A percentile compares a stretch with the other conserved stretches of the same genome.
These are phyloP conservation scores for Fopius arisanus DNA, from an alignment of 1,140 invertebrate genomes.

Conservation along the genomic window DNA sequence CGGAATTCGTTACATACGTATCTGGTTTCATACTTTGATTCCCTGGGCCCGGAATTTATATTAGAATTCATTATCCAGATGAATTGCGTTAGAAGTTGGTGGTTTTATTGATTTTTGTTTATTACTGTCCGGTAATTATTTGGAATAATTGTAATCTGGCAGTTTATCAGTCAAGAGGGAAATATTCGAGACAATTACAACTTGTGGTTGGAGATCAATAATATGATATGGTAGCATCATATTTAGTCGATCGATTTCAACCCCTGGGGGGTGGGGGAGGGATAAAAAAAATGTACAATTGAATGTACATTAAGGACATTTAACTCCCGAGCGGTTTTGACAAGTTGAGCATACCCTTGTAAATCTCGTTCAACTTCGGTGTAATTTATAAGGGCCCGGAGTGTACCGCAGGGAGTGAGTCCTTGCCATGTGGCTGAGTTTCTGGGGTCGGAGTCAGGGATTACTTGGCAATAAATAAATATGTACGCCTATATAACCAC, in stretches of 20 bases:
- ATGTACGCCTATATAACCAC: slow-evolving; percentile 53
- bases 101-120: not conserved
- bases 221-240: too few species aligned
- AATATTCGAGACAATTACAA: too few species aligned
- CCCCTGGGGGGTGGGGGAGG: not conserved
- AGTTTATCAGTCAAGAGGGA: too few species aligned
- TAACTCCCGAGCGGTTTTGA: slow-evolving; percentile 61
- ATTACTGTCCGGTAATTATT: too few species aligned
- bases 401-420: slow-evolving; percentile 51
- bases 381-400: slow-evolving; percentile 58
- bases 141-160: too few species aligned
- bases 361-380: slow-evolving; percentile 58
- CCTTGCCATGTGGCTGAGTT: slow-evolving; percentile 60
- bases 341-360: slow-evolving; percentile 61
- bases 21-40: not conserved
- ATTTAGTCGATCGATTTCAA: too few species aligned
- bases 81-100: not conserved
- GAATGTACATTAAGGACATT: slow-evolving; percentile 58
- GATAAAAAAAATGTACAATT: slow-evolving; percentile 41
- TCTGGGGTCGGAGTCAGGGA: slow-evolving; percentile 58
- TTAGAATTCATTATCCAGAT: too few species aligned
- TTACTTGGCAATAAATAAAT: slow-evolving; percentile 64
- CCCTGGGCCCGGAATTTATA: too few species aligned
- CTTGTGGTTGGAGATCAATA: too few species aligned
- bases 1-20: not conserved